phyloP scores from a whole-genome alignment of 2,888 invertebrate species.

The Aquatica leii region DNA sequence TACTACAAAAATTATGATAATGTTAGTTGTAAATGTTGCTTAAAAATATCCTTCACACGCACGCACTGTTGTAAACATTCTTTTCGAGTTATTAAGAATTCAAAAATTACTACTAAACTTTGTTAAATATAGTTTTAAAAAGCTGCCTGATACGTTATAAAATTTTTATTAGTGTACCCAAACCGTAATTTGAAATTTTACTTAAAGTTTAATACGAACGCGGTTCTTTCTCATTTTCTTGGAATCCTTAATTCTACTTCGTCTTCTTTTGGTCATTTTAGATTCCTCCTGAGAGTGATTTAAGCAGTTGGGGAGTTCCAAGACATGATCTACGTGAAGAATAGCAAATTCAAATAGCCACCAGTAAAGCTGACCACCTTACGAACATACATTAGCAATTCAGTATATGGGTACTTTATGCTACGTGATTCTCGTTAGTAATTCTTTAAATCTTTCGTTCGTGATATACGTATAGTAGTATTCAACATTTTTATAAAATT shows the following conservation, averaged over 20 bases:
- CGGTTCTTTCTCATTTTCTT: constrained; percentile 31
- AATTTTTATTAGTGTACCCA: constrained; percentile 17
- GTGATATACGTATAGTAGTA: constrained; percentile 7
- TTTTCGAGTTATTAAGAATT: too few relatives aligned
- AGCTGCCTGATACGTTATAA: constrained; percentile 18
- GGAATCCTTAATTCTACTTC: constrained; percentile 36
- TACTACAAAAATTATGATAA: not conserved
- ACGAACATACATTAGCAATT: constrained; percentile 44
- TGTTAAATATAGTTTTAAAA: constrained; percentile 14
- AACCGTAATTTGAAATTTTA: constrained; percentile 28
- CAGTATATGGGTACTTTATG: constrained; percentile 47
- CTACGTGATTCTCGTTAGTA: constrained; percentile 46
- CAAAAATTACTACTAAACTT: too few relatives aligned
- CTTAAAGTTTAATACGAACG: constrained; percentile 28
- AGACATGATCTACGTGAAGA: constrained; percentile 53
- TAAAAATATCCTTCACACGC: too few relatives aligned
- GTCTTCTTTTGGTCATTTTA: constrained; percentile 40
- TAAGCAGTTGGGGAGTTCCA: constrained; percentile 40
- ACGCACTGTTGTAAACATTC: too few relatives aligned
- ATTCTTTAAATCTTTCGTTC: constrained; percentile 41
- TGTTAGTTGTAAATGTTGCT: not conserved
- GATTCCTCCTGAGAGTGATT: constrained; percentile 41
- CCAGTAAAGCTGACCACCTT: constrained; percentile 34
- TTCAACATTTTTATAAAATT: constrained; percentile 12
- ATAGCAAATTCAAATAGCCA: constrained; percentile 51